phyloP scores from a whole-genome alignment of 2,113 vertebrate species.

The Cranoglanis bouderius region DNA sequence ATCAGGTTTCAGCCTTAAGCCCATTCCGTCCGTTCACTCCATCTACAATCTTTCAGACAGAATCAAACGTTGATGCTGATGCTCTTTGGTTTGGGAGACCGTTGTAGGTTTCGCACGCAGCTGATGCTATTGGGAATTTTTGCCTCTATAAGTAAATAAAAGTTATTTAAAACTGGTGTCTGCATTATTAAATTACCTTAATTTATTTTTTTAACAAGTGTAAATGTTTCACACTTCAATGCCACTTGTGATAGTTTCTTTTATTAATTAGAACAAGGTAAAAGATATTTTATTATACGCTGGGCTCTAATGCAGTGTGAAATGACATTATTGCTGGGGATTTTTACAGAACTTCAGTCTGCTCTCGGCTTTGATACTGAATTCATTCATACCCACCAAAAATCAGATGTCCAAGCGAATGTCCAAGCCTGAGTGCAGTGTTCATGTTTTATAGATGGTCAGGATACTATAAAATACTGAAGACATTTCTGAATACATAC shows the following conservation, averaged over 20 bases:
- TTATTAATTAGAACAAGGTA: constrained; percentile 3
- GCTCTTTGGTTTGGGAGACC: constrained; percentile 68
- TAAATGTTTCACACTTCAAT: neutral
- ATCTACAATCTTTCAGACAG: constrained; percentile 49
- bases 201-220: neutral
- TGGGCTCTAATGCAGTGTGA: neutral
- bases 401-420: neutral
- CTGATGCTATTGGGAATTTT: constrained; percentile 75
- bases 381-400: neutral
- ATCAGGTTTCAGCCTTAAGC: constrained; percentile 80
- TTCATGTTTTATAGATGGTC: neutral
- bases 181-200: neutral
- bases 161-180: constrained; percentile 78
- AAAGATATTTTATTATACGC: neutral
- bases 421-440: neutral
- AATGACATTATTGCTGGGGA: neutral
- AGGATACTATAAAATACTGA: neutral
- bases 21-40: constrained; percentile 56
- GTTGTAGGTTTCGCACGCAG: constrained; percentile 71
- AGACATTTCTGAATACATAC: neutral
- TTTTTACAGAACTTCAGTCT: neutral
- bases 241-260: neutral
- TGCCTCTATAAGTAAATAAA: constrained; percentile 77
- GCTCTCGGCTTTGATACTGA: neutral
- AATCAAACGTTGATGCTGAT: constrained; percentile 62